Evolutionary conservation across 2,797 vertebrate genomes (phyloP).

Genomic region (Manis crassicaudata): DNA sequence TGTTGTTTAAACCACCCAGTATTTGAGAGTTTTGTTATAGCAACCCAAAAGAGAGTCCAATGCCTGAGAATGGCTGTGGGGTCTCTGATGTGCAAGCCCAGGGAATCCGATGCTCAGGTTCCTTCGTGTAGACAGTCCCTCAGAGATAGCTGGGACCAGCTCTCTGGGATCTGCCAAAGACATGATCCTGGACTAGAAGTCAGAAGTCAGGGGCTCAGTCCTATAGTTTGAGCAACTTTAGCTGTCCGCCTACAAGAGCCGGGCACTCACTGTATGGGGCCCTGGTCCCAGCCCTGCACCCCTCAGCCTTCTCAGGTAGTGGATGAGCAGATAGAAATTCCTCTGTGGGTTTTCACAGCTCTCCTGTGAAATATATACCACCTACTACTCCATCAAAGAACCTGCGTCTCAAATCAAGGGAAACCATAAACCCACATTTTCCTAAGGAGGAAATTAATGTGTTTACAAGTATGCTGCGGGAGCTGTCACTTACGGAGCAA

Average conservation of each 20-base stretch:
- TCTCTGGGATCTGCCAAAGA: not conserved
- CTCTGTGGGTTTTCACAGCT: not conserved
- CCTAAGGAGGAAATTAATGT: not conserved
- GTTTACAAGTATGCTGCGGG: not conserved
- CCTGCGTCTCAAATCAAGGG: not conserved
- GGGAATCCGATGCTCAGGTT: not conserved
- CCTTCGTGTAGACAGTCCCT: not conserved
- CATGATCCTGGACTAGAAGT: not conserved
- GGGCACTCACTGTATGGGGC: accelerated
- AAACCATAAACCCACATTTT: slow-evolving; percentile 42
- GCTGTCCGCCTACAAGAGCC: not conserved
- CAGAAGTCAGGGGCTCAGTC: not conserved
- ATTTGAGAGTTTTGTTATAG: not conserved
- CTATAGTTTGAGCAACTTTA: not conserved
- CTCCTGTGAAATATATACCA: accelerated
- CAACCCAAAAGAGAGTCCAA: not conserved
- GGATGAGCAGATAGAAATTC: not conserved
- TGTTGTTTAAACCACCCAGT: not conserved
- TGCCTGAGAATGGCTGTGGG: not conserved
- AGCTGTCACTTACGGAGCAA: not conserved
- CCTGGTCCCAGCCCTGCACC: not conserved
- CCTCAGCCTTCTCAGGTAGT: not conserved
- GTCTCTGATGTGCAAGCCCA: not conserved
- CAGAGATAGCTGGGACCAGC: not conserved
- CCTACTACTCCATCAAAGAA: not conserved